These are phyloP conservation scores for Spongia lamella DNA, from an alignment of 37 sponge, comb jelly and placozoan species.

Conservation along the genomic window DNA sequence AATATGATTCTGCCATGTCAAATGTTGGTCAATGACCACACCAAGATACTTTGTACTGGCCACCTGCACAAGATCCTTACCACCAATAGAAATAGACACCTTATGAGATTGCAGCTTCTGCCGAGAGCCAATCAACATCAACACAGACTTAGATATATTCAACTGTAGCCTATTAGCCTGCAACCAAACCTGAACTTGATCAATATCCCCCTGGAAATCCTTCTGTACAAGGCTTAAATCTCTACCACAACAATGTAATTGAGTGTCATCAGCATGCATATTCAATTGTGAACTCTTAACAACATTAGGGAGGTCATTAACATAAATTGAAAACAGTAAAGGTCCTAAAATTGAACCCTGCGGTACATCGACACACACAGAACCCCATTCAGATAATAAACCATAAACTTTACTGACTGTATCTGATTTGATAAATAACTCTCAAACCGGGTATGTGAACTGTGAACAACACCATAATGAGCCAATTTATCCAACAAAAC, in stretches of 20 bases:
- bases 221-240: too few species aligned
- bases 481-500: constrained; percentile 19
- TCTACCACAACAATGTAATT: constrained; percentile 2
- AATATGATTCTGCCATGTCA: too few species aligned
- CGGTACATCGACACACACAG: constrained; percentile 17
- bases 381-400: constrained; percentile 14
- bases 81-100: too few species aligned
- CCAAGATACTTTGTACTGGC: too few species aligned
- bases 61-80: too few species aligned
- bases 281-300: background rate
- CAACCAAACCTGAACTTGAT: too few species aligned
- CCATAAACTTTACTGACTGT: constrained; percentile 1
- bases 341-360: constrained; percentile 27
- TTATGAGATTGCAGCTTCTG: too few species aligned
- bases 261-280: constrained; percentile 35
- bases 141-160: too few species aligned
- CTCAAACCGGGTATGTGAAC: constrained; percentile 21
- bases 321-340: constrained; percentile 20
- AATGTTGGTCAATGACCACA: too few species aligned
- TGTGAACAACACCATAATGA: background rate
- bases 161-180: too few species aligned
- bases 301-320: constrained; percentile 31
- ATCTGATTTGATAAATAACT: background rate
- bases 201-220: too few species aligned
- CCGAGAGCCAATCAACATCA: too few species aligned